Percentiles rank a stretch among this genome's conserved stretches.
Conservation (phyloP, 2,888 invertebrate genomes). For the Watsonalla binaria region DNA sequence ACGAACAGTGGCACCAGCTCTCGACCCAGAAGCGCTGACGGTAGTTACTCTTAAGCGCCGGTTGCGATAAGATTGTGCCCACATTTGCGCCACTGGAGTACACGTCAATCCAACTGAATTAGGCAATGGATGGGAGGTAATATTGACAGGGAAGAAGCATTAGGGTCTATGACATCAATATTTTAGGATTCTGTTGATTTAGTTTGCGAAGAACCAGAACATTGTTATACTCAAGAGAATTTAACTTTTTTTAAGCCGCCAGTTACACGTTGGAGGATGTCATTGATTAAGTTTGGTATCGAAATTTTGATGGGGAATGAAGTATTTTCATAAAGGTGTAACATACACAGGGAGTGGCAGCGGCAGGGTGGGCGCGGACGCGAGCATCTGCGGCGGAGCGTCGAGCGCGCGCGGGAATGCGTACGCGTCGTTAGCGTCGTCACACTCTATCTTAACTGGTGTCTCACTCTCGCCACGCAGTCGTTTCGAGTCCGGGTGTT, state of each 20-base stretch:
- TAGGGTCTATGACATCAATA: too few relatives aligned
- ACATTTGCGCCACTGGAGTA: too few relatives aligned
- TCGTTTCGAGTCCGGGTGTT: constrained; percentile 66
- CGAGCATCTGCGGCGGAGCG: constrained; percentile 7
- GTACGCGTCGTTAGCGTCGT: constrained; percentile 84
- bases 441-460: constrained; percentile 85
- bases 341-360: constrained; percentile 42
- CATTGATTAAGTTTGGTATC: neutral
- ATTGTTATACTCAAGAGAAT: too few relatives aligned
- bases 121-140: too few relatives aligned
- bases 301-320: neutral
- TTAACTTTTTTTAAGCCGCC: neutral
- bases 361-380: constrained; percentile 50
- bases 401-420: constrained; percentile 78
- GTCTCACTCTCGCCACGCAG: constrained; percentile 80
- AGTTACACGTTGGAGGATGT: neutral
- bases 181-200: too few relatives aligned
- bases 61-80: too few relatives aligned
- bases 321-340: constrained; percentile 13
- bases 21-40: too few relatives aligned
- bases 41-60: too few relatives aligned
- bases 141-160: too few relatives aligned
- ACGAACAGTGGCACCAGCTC: too few relatives aligned
- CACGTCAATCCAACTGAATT: too few relatives aligned
- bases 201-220: too few relatives aligned